Percentiles rank a stretch among this genome's conserved stretches.
phyloP scores from a whole-genome alignment of 2,797 vertebrate species.

The Phoeniculus purpureus region DNA sequence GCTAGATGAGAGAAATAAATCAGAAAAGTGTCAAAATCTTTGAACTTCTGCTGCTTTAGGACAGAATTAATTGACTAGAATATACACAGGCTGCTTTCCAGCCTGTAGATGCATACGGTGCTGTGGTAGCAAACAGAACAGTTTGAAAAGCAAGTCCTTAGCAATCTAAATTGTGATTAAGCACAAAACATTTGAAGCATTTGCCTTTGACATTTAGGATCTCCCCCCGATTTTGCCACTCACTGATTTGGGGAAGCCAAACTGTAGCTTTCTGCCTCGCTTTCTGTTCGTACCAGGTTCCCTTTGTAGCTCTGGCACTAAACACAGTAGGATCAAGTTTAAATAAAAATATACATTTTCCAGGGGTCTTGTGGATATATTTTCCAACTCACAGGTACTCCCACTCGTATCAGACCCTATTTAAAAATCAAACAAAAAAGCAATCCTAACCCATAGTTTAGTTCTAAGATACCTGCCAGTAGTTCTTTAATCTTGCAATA shows the following conservation, averaged over 20 bases:
- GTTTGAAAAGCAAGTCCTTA: not conserved
- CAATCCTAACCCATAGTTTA: not conserved
- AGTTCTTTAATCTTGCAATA: slow-evolving; percentile 22
- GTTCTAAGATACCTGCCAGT: not conserved
- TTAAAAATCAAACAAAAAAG: slow-evolving; percentile 7
- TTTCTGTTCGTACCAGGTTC: not conserved
- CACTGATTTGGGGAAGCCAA: not conserved
- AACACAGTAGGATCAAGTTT: not conserved
- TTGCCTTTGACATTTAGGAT: not conserved
- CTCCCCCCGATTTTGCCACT: not conserved
- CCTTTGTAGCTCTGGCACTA: not conserved
- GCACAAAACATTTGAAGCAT: not conserved
- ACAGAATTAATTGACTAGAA: not conserved
- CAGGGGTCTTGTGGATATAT: not conserved
- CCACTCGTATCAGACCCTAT: not conserved
- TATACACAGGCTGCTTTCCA: not conserved
- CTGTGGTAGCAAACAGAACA: not conserved
- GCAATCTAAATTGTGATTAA: not conserved
- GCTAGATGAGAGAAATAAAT: slow-evolving; percentile 4
- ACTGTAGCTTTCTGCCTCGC: not conserved
- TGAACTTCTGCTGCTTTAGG: not conserved
- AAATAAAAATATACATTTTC: slow-evolving; percentile 19
- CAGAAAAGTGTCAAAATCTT: not conserved
- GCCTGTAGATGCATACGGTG: not conserved
- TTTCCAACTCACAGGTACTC: slow-evolving; percentile 10